Base-by-base conservation (phyloP, 2,888 invertebrate genomes). In the Synergus laeviventris region DNA sequence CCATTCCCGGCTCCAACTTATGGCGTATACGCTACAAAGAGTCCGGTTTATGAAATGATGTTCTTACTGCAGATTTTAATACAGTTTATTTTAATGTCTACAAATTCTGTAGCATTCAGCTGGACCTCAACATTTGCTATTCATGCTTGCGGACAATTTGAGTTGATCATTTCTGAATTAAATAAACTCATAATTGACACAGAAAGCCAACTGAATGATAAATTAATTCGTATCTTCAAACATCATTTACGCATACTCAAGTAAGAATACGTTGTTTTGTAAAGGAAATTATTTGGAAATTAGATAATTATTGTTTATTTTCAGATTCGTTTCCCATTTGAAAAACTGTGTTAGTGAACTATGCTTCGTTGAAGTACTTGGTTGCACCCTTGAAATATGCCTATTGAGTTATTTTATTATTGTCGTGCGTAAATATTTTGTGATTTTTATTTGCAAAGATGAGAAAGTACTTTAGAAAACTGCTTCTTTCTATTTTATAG, bases 381-480 rank as follows among this genome's bases (percentile, higher is more conserved):
- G 79, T 16, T 79, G 77, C 62, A 76, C 74, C 9, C 56, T 76
- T 2, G 73, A 75, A 56, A 79, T 79, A 21, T 79, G 79, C 60
- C 42, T 79, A 21, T 2, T 77, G n/a, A 74, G 77, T 62, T 79
- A 77, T 49, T 79, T 74, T 64, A 73, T 76, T 61, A 61, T 79
- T n/a, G 49, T 64, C 64, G 77, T 79, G 42, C 4, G 24, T 5
- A 42, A 66, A 42, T 45, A 45, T 45, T n/a, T n/a, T n/a, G n/a
- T n/a, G n/a, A n/a, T n/a, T n/a, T n/a, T n/a, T n/a, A n/a, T n/a
- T n/a, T n/a, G n/a, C n/a, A n/a, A n/a, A n/a, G n/a, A n/a, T n/a
- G n/a, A n/a, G n/a, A n/a, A n/a, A n/a, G n/a, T n/a, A n/a, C n/a
- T n/a, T n/a, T n/a, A n/a, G n/a, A n/a, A n/a, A n/a, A n/a, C n/a